These are phyloP conservation scores for Thecophora atra DNA, from an alignment of 2,888 invertebrate species.

Conservation along the genomic window DNA sequence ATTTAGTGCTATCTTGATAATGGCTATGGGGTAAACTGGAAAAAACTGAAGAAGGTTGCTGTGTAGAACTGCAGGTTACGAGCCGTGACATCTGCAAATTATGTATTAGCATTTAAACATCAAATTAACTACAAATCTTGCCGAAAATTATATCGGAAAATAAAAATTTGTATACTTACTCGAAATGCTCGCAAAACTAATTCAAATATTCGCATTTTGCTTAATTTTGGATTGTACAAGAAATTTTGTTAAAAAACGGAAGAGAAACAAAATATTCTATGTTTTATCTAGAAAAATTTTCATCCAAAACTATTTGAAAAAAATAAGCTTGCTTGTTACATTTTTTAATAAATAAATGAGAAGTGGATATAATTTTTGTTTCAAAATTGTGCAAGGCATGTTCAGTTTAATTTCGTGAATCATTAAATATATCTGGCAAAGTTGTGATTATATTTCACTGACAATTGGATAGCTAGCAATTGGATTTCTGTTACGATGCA, in stretches of 20 bases:
- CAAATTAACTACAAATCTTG: neutral
- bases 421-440: too few species aligned
- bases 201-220: constrained; percentile 50
- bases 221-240: constrained; percentile 42
- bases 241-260: constrained; percentile 44
- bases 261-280: constrained; percentile 39
- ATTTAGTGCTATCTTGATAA: constrained; percentile 4
- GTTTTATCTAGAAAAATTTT: constrained; percentile 37
- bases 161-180: constrained; percentile 43
- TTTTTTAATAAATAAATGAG: neutral
- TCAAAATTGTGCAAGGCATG: too few species aligned
- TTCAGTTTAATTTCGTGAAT: neutral
- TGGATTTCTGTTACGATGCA: constrained; percentile 1
- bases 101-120: neutral
- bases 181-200: constrained; percentile 48
- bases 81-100: constrained; percentile 49
- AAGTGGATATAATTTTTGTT: neutral
- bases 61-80: constrained; percentile 35
- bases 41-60: constrained; percentile 34
- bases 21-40: constrained; percentile 22
- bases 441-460: neutral
- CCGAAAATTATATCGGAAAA: neutral
- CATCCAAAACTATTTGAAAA: constrained; percentile 40
- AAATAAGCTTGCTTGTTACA: constrained; percentile 27
- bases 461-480: neutral